A percentile compares a stretch with the other conserved stretches of the same genome.
Evolutionary conservation across 1,140 invertebrate species (phyloP).

Genomic region (Paraescarpia echinospica): DNA sequence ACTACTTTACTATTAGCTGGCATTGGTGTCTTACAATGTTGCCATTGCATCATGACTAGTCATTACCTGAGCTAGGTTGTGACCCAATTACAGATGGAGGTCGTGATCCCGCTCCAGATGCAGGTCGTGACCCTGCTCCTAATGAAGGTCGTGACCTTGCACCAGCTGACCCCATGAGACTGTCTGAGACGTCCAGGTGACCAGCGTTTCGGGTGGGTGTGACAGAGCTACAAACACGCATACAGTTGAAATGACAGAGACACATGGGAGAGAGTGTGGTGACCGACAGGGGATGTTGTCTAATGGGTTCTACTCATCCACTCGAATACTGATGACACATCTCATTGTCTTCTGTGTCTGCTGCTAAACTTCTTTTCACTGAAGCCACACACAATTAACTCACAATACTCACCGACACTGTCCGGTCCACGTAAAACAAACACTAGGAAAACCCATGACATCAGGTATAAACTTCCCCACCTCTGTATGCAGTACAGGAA

Average conservation of each 20-base stretch:
- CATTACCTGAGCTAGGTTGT: not conserved
- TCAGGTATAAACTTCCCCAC: no score
- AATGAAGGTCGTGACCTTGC: not conserved
- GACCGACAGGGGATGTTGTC: no score
- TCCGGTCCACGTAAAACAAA: no score
- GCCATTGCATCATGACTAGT: not conserved
- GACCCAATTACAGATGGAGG: not conserved
- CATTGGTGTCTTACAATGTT: not conserved
- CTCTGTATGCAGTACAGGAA: no score
- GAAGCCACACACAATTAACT: no score
- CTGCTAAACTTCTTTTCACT: no score
- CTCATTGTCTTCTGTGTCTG: no score
- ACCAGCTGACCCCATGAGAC: not conserved
- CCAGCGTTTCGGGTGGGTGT: not conserved
- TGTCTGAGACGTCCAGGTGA: not conserved
- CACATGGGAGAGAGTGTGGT: not conserved
- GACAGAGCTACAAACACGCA: not conserved
- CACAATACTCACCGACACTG: no score
- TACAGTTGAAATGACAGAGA: not conserved
- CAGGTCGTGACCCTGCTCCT: not conserved
- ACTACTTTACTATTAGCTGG: not conserved
- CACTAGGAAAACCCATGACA: no score
- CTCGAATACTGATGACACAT: no score
- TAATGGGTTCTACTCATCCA: no score
- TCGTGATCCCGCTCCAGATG: not conserved